These are phyloP conservation scores for Noctua janthina DNA, from an alignment of 2,888 invertebrate genomes.

Conservation along the genomic window DNA sequence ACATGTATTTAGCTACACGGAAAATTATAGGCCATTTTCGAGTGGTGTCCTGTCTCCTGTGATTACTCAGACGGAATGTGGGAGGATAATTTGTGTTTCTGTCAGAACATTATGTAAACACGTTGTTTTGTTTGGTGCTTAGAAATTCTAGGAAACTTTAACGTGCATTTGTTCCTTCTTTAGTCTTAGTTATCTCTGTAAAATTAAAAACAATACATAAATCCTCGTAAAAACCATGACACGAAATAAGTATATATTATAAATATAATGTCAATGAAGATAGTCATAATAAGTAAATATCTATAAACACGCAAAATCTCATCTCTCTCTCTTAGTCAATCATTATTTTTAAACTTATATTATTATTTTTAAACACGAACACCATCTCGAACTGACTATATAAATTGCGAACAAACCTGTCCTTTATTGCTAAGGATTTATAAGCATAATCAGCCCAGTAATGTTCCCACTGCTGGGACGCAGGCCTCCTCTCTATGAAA, in stretches of 20 bases:
- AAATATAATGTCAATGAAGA: background rate
- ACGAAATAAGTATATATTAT: background rate
- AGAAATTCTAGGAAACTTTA: background rate
- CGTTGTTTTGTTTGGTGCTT: background rate
- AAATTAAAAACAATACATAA: background rate
- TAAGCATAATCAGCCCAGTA: too few relatives aligned
- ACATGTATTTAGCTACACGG: slow-evolving; percentile 11
- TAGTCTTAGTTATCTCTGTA: background rate
- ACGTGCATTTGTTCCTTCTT: background rate
- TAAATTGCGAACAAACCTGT: background rate
- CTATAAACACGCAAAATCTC: background rate
- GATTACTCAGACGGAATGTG: slow-evolving; percentile 23
- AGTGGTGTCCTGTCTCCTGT: slow-evolving; percentile 14
- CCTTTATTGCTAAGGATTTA: background rate
- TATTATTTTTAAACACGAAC: background rate
- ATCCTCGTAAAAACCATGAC: background rate
- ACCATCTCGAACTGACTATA: too few relatives aligned
- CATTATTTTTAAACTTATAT: background rate
- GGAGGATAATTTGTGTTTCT: slow-evolving; percentile 16
- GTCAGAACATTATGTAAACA: background rate
- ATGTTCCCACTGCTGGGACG: too few relatives aligned
- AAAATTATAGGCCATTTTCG: slow-evolving; percentile 36
- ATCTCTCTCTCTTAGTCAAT: background rate
- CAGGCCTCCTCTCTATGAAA: too few relatives aligned
- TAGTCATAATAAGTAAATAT: background rate